Evolutionary conservation across 2,888 invertebrate species (phyloP), one percentile per base, ranked within the genome.

Genomic region (Caenorhabditis sinica): DNA sequence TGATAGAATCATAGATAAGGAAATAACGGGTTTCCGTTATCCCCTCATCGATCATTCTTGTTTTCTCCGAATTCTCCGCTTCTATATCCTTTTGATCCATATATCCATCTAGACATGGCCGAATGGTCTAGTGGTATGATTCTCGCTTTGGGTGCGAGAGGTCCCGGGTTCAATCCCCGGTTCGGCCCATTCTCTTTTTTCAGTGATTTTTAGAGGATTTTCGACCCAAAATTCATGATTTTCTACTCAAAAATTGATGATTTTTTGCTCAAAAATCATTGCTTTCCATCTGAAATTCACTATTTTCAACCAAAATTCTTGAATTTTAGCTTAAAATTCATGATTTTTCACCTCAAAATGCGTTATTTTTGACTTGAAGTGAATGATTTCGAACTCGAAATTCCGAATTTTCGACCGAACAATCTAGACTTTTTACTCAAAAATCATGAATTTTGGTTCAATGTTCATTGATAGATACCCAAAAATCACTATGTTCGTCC

Each of bases 71-170:
- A 28, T 56, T 56, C 91, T 91, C 91, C 90, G 87, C 91, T 90
- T 87, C 91, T 91, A 89, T 91, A 91, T 90, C 91, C 88, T 63
- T 43, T 11, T 13, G 23, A n/a, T 49, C 17, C 60, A 36, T n/a
- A 63, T 51, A 15, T 30, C 20, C 13, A 6, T 17, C 1, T 0
- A 40, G 9, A n/a, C n/a, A 51, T 56, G 86, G 86, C 83, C 86
- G 86, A 83, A 86, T 92, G 92, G 92, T 92, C 92, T 92, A 92
- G 92, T 90, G 92, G 92, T 91, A 92, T 92, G 92, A 92, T 92
- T 92, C 92, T 92, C 92, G 92, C 92, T 92, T 92, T 89, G 92
- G 92, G 92, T 92, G 92, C 92, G 92, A 92, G 92, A 92, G 92
- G 92, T 92, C 92, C 92, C 92, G 92, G 91, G 90, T 88, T 90